phyloP scores from a whole-genome alignment of 2,113 vertebrate genomes.

The Bostrychus sinensis region DNA sequence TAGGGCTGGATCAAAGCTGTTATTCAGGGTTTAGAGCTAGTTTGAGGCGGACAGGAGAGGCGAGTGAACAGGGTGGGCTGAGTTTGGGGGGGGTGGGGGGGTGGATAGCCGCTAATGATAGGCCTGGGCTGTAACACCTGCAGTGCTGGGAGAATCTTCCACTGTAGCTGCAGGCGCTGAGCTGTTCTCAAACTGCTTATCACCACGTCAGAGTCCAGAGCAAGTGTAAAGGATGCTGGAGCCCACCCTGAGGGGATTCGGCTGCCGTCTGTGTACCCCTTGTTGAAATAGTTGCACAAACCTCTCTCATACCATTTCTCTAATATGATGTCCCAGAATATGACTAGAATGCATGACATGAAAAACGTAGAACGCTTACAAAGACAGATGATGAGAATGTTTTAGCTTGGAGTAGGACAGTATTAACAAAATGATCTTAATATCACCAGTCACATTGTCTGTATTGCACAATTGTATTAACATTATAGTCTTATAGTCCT shows the following conservation, averaged over 20 bases:
- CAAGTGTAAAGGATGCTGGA: background rate
- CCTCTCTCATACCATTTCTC: background rate
- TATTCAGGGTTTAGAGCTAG: conserved; percentile 32
- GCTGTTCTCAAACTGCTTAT: conserved; percentile 17
- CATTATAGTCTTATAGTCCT: no score
- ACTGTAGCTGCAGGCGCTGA: conserved; percentile 18
- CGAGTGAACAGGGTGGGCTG: conserved; percentile 2
- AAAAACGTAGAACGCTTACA: no score
- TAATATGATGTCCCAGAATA: no score
- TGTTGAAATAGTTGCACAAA: background rate
- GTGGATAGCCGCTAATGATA: conserved; percentile 27
- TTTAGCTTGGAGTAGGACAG: no score
- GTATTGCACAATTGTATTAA: no score
- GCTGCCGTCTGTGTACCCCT: background rate
- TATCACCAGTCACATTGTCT: no score
- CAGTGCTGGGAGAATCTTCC: conserved; percentile 11
- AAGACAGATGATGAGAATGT: no score
- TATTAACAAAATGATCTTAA: no score
- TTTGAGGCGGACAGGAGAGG: conserved; percentile 32
- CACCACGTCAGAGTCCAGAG: conserved; percentile 12
- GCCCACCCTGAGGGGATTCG: background rate
- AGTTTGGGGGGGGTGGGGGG: conserved; percentile 14
- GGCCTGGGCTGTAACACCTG: conserved; percentile 41
- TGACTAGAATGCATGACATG: no score
- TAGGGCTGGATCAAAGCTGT: conserved; percentile 49